Base-by-base conservation (phyloP, 2,797 vertebrate genomes). In the Bovichtus variegatus region DNA sequence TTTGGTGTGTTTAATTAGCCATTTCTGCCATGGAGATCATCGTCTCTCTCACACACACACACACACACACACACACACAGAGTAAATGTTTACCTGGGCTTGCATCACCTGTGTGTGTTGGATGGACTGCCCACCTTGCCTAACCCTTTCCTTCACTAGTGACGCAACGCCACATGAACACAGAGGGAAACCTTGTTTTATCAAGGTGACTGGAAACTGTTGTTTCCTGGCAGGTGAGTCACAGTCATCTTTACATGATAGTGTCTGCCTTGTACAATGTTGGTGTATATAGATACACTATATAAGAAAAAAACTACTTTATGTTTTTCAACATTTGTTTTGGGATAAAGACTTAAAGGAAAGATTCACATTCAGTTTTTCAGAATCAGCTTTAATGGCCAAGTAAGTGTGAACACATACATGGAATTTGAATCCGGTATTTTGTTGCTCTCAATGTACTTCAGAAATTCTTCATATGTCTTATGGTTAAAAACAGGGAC, bases 51-150 rank as follows among this genome's bases (percentile, higher is more conserved):
- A 27, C 57, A 40, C 43, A 9, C 40, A 19, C 19, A 49, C 61
- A 23, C 47, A 53, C 27, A 40, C 43, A 11, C 9, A 46, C 41
- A 11, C 9, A 16, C 38, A 40, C 27, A 40, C 31, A 36, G 18
- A 57, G 69, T 54, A 44, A 87, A 76, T 74, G 74, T 89, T 90
- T 81, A 81, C 69, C 76, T 67, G 38, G 12, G 43, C 40, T 90
- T 89, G 81, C 82, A 88, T 89, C 84, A 79, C 47, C n/a, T 82
- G 69, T 58, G 43, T 66, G 44, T 61, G 74, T 54, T 29, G 34
- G 51, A 73, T 60, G 78, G 60, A 59, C 25, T 69, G 38, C 59
- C 63, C 81, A 72, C 81, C 25, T 78, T 21, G 71, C 82, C 81
- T 88, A 69, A 7, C 81, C 80, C 53, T 88, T 60, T 15, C 75